A percentile compares a stretch with the other conserved stretches of the same genome.
These are phyloP conservation scores for Pao palembangensis DNA, from an alignment of 2,113 vertebrate genomes.

Conservation along the genomic window DNA sequence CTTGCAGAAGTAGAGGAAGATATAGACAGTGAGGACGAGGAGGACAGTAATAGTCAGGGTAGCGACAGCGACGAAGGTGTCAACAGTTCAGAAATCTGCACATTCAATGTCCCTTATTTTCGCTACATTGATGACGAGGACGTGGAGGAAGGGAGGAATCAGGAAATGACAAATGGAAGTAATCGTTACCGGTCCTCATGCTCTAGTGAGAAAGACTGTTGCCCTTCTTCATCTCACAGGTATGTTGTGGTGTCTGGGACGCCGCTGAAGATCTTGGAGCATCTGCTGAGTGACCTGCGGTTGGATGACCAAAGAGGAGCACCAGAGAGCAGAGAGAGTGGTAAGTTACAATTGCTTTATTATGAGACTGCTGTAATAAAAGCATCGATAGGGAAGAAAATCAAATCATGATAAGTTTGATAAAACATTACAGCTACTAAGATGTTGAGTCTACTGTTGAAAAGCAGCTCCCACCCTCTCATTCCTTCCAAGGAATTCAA, in stretches of 20 bases:
- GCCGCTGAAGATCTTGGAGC: conserved; percentile 96
- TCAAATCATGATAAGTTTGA: not conserved
- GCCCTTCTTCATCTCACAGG: conserved; percentile 82
- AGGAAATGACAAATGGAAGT: conserved; percentile 74
- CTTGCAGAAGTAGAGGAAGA: conserved; percentile 74
- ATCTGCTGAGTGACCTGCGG: conserved; percentile 90
- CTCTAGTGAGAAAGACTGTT: conserved; percentile 79
- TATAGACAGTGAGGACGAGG: conserved; percentile 56
- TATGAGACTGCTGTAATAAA: no score
- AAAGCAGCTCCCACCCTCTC: not conserved
- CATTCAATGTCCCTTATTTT: conserved; percentile 92
- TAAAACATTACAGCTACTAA: not conserved
- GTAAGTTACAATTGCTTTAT: conserved; percentile 68
- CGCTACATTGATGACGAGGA: conserved; percentile 92
- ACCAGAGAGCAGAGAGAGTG: conserved; percentile 86
- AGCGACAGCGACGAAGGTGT: conserved; percentile 30
- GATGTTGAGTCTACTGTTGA: conserved; percentile 6
- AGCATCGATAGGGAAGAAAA: not conserved
- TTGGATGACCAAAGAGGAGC: conserved; percentile 87
- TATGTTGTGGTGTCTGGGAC: conserved; percentile 96
- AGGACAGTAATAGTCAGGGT: conserved; percentile 32
- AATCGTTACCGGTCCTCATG: conserved; percentile 68
- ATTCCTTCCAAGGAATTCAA: conserved; percentile 15
- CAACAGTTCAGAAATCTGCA: conserved; percentile 48
- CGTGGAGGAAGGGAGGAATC: conserved; percentile 39